These are phyloP conservation scores for Brachymystax lenok DNA, from an alignment of 2,797 vertebrate genomes.

Conservation along the genomic window DNA sequence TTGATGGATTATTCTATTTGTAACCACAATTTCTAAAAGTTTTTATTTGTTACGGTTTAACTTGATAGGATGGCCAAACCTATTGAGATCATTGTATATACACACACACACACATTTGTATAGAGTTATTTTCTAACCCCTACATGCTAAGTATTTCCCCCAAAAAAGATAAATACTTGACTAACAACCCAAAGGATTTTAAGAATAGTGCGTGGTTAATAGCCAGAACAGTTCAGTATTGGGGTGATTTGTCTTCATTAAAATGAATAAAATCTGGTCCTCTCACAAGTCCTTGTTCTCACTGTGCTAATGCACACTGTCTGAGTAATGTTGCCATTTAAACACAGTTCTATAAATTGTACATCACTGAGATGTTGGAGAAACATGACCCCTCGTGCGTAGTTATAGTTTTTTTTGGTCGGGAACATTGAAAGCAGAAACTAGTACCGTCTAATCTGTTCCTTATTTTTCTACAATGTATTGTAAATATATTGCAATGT, in stretches of 20 bases:
- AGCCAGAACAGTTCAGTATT: conserved; percentile 16
- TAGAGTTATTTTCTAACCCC: conserved; percentile 47
- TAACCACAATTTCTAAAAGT: conserved; percentile 50
- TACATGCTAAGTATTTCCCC: conserved; percentile 26
- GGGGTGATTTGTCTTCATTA: conserved; percentile 33
- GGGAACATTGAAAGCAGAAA: conserved; percentile 41
- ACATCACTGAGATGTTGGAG: background rate
- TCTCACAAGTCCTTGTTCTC: conserved; percentile 6
- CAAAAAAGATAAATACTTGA: conserved; percentile 48
- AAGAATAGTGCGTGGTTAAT: conserved; percentile 49
- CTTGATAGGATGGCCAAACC: conserved; percentile 47
- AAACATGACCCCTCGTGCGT: background rate
- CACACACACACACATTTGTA: conserved; percentile 55
- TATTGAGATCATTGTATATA: conserved; percentile 62
- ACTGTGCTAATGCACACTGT: background rate
- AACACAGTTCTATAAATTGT: background rate
- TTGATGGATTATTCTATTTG: conserved; percentile 18
- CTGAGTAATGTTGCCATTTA: background rate
- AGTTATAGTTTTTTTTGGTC: conserved; percentile 19
- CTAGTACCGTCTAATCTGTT: conserved; percentile 29
- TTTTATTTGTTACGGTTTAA: conserved; percentile 39
- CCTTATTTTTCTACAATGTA: conserved; percentile 75
- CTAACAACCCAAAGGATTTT: conserved; percentile 28
- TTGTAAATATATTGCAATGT: conserved; percentile 80
- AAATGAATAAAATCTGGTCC: conserved; percentile 25